Conservation (phyloP, 2,888 invertebrate genomes). For the Tachina grossa region DNA sequence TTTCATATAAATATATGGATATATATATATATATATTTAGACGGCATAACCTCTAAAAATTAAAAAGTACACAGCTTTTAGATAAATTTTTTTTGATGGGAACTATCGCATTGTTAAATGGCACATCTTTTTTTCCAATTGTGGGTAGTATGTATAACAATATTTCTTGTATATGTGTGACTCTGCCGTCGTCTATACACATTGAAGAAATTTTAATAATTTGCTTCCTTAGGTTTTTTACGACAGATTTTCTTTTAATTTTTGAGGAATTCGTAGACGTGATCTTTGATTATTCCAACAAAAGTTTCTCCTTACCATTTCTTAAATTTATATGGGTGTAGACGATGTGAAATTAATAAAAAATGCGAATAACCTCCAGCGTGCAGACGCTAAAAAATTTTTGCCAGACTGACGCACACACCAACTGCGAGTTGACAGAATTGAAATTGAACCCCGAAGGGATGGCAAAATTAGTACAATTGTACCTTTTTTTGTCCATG, state of each 20-base stretch:
- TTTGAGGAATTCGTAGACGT: background rate
- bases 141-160: constrained; percentile 68
- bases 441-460: constrained; percentile 56
- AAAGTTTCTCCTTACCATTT: constrained; percentile 65
- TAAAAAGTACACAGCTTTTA: constrained; percentile 36
- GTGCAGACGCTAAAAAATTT: constrained; percentile 67
- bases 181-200: constrained; percentile 53
- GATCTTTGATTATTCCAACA: constrained; percentile 29
- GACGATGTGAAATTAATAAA: constrained; percentile 60
- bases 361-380: constrained; percentile 65
- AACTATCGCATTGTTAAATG: constrained; percentile 47
- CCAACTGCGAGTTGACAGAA: constrained; percentile 53
- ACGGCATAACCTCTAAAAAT: constrained; percentile 67
- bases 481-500: too few relatives aligned
- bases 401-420: constrained; percentile 60
- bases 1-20: constrained; percentile 64
- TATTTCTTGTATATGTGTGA: constrained; percentile 52
- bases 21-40: constrained; percentile 70
- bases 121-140: constrained; percentile 53
- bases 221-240: constrained; percentile 9
- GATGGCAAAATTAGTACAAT: too few relatives aligned
- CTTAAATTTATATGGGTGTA: constrained; percentile 65
- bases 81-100: constrained; percentile 45
- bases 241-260: background rate
- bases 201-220: constrained; percentile 35